Conservation (phyloP, 2,797 vertebrate species). For the Varecia variegata region DNA sequence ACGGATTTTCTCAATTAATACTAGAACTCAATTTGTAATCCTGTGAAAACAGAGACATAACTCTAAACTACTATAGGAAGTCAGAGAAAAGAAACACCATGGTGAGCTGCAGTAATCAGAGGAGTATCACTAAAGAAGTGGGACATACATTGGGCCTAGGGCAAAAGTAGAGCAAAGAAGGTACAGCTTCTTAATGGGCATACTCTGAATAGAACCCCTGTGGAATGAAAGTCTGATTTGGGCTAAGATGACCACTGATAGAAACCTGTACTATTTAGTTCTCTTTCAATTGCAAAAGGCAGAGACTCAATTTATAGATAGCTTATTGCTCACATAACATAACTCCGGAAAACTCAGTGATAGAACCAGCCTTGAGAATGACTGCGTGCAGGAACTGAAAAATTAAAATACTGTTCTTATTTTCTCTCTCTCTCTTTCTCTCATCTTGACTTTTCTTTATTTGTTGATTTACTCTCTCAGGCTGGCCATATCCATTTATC, state of each 20-base stretch:
- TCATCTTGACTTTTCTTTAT: background rate
- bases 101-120: background rate
- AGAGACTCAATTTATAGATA: background rate
- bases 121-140: background rate
- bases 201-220: background rate
- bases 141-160: background rate
- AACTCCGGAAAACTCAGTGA: background rate
- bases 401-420: background rate
- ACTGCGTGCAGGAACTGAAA: background rate
- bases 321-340: background rate
- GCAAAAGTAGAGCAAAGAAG: background rate
- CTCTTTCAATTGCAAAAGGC: background rate
- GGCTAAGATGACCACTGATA: background rate
- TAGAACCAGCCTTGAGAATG: background rate
- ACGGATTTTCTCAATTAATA: background rate
- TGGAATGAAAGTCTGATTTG: background rate
- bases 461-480: background rate
- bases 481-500: background rate
- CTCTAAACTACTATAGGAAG: background rate
- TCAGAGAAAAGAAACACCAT: background rate
- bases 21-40: constrained; percentile 2
- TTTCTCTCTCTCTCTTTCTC: background rate
- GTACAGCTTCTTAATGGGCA: background rate
- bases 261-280: background rate
- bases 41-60: background rate